Base-by-base conservation (phyloP, 2,888 invertebrate species). In the Epirrhoe tristata region DNA sequence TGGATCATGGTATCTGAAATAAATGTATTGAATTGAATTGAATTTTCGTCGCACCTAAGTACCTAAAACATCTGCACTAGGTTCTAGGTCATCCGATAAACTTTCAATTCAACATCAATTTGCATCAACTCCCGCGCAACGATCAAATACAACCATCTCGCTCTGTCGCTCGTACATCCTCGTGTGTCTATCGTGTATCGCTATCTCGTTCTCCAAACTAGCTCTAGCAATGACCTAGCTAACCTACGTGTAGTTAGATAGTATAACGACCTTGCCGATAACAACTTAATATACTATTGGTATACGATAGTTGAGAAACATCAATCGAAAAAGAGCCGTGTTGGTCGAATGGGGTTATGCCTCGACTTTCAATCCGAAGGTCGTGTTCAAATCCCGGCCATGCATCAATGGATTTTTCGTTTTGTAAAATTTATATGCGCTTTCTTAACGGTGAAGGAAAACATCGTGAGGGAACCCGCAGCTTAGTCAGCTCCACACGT, bases 141-240 rank as follows among this genome's bases (percentile, higher is more conserved):
- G n/a, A 50, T 24, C 24, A 24, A 24, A 24, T 12, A 57, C 10
- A 57, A 1, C n/a, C 39, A 4, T 52, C 59, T 52, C 59, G 36
- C 8, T 52, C 51, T 24, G 24, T 2, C 24, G 24, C 24, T 24
- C 24, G 24, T 24, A 24, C 24, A 24, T 24, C 6, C 48, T 48
- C 48, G 6, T 46, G 14, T n/a, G 17, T 24, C 17, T 10, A 8
- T 16, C 14, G 50, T 24, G 7, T 39, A 34, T 43, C 3, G 34
- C 46, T 10, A 16, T 54, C 64, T 54, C 58, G 50, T 46, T 58
- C 65, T 59, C 65, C 24, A 31, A 50, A 39, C 39, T 51, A 53
- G 51, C 24, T 10, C 46, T n/a, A 63, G 68, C 70, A 72, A 67
- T 74, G 74, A 74, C 74, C 73, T 68, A 71, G 69, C 69, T 43